phyloP scores from a whole-genome alignment of 2,113 vertebrate genomes.

The Erinaceus europaeus region DNA sequence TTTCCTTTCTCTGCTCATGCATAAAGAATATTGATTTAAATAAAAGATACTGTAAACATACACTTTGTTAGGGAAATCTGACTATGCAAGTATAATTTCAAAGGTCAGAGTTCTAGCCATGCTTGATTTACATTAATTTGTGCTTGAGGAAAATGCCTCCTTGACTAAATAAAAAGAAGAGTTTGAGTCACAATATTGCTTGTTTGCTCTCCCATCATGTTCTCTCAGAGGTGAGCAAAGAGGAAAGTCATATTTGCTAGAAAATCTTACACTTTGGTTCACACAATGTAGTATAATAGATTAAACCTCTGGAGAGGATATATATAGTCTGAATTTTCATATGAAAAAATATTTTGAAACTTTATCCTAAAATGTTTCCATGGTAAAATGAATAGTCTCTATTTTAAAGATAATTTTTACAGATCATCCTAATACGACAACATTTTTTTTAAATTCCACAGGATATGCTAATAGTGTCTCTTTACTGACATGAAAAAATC shows the following conservation, averaged over 20 bases:
- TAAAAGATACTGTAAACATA: slow-evolving; percentile 71
- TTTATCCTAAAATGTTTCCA: neutral
- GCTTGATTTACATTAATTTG: slow-evolving; percentile 71
- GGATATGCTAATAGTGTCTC: neutral
- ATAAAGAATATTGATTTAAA: slow-evolving; percentile 75
- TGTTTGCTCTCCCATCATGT: slow-evolving; percentile 32
- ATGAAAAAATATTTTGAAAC: slow-evolving; percentile 19
- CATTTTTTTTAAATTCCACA: neutral
- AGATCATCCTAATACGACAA: neutral
- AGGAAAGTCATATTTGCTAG: slow-evolving; percentile 32
- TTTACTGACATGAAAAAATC: slow-evolving; percentile 2
- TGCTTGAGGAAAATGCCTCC: slow-evolving; percentile 46
- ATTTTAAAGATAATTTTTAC: neutral
- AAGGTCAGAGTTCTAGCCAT: slow-evolving; percentile 62
- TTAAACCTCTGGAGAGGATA: neutral
- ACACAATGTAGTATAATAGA: neutral
- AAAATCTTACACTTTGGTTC: slow-evolving; percentile 14
- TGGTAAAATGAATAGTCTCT: neutral
- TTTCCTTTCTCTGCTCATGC: slow-evolving; percentile 66
- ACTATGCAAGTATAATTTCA: slow-evolving; percentile 68
- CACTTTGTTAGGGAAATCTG: slow-evolving; percentile 65
- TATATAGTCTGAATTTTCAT: neutral
- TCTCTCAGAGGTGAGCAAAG: slow-evolving; percentile 29
- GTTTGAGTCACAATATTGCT: slow-evolving; percentile 5
- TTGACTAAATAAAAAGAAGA: slow-evolving; percentile 29